Percentiles rank a stretch among this genome's conserved stretches.
Evolutionary conservation across 2,888 invertebrate genomes (phyloP).

Genomic region (Nycteola revayana): DNA sequence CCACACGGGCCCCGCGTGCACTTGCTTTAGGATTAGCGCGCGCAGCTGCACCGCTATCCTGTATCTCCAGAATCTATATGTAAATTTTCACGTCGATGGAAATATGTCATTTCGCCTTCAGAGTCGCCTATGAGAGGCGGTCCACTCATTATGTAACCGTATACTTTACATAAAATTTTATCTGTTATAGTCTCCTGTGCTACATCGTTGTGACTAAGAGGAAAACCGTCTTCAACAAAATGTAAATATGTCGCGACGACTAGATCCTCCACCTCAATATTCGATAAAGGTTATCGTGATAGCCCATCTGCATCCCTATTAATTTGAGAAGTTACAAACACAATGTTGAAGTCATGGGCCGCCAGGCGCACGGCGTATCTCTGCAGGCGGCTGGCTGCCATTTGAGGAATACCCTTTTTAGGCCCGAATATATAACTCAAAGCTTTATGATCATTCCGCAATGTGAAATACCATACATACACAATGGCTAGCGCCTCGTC

Average conservation of each 20-base stretch:
- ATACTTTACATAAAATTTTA: slow-evolving; percentile 5
- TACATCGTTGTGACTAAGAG: slow-evolving; percentile 7
- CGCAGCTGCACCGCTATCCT: no score
- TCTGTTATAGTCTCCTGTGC: slow-evolving; percentile 3
- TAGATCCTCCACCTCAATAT: not conserved
- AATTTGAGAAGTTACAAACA: no score
- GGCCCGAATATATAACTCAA: no score
- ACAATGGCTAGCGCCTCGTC: slow-evolving; percentile 11
- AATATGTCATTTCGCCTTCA: slow-evolving; percentile 7
- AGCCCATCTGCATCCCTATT: no score
- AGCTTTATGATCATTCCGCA: no score
- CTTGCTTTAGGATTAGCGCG: no score
- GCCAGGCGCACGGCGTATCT: no score
- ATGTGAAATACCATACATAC: slow-evolving; percentile 1
- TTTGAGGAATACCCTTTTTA: no score
- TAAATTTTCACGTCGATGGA: slow-evolving; percentile 2
- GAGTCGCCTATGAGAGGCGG: not conserved
- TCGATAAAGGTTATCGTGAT: slow-evolving; percentile 6
- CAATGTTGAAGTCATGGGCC: no score
- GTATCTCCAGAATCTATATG: not conserved
- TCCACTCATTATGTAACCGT: slow-evolving; percentile 7
- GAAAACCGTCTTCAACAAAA: slow-evolving; percentile 9
- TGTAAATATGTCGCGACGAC: slow-evolving; percentile 6
- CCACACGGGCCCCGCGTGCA: no score
- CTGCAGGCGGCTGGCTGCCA: no score